Evolutionary conservation across 1,140 invertebrate genomes (phyloP), one percentile per base, ranked within the genome.

Genomic region (Monomorium pharaonis): DNA sequence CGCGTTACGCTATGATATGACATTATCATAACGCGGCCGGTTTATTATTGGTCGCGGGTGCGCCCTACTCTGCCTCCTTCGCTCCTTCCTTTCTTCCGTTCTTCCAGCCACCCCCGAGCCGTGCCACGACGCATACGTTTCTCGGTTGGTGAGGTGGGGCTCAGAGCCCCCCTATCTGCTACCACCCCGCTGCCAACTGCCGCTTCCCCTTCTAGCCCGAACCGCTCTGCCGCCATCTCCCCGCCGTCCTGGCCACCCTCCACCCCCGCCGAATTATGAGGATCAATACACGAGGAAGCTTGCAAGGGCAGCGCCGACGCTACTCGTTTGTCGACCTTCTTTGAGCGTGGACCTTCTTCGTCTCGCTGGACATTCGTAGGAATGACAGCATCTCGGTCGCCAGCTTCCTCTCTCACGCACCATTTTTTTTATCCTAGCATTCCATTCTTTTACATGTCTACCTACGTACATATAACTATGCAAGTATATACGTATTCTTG

Each of bases 231-330:
- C 89, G 54, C 90, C 74, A 80, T 62, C 85, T 51, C 65, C 70
- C 75, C 84, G 67, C 85, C 86, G 87, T 75, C 87, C 87, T 80
- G 86, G 69, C 78, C 74, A 89, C 81, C 89, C 91, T 86, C 86
- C 89, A 89, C 86, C 76, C 88, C 83, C 89, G 91, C 87, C 92
- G 91, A 95, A 95, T 95, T 95, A 95, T 95, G 94, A 95, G 94
- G 94, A 95, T 95, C 94, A 95, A 95, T 95, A 95, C 94, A 90
- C 94, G 91, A 93, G 92, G 90, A 94, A 93, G 93, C 93, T 94
- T 89, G 93, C 93, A 94, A 94, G 92, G 92, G 91, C 92, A 94
- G 93, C 92, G 92, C 92, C 91, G 92, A 92, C 92, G 91, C 94
- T 94, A 94, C 92, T 94, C 92, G 89, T 88, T 92, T 90, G 91